Conservation (phyloP, 1,140 invertebrate genomes). For the Sitobion miscanthi region DNA sequence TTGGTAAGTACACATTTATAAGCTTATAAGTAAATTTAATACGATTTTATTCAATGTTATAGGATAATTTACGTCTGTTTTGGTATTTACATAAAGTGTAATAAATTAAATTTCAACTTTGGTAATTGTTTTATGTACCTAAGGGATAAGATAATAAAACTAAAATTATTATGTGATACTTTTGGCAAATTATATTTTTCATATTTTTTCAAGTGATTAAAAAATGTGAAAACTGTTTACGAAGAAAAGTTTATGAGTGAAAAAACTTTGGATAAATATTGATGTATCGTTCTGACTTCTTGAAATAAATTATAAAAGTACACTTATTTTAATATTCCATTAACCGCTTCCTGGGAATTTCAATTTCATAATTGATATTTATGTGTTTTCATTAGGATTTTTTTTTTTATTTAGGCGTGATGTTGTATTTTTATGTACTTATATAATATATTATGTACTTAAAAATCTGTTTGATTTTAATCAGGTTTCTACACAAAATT, state of each 20-base stretch:
- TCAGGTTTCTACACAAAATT: not conserved
- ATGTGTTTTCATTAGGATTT: not conserved
- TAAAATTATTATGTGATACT: not conserved
- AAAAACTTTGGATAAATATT: not conserved
- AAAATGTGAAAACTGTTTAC: not conserved
- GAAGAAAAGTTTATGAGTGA: not conserved
- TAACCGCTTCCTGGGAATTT: not conserved
- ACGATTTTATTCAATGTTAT: not conserved
- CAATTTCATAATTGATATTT: not conserved
- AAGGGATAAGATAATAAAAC: not conserved
- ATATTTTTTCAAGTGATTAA: not conserved
- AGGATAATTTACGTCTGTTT: not conserved
- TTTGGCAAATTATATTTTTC: not conserved
- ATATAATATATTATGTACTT: not conserved
- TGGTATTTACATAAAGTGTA: not conserved
- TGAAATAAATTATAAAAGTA: not conserved
- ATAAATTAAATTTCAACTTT: not conserved
- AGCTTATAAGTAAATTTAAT: not conserved
- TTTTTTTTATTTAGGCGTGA: not conserved
- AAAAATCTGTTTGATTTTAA: not conserved
- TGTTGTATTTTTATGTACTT: not conserved
- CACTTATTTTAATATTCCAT: constrained; percentile 3
- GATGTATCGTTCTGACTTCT: not conserved
- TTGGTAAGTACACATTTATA: not conserved
- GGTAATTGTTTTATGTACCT: not conserved